phyloP scores from a whole-genome alignment of 2,797 vertebrate species.

The Geotrypetes seraphini region DNA sequence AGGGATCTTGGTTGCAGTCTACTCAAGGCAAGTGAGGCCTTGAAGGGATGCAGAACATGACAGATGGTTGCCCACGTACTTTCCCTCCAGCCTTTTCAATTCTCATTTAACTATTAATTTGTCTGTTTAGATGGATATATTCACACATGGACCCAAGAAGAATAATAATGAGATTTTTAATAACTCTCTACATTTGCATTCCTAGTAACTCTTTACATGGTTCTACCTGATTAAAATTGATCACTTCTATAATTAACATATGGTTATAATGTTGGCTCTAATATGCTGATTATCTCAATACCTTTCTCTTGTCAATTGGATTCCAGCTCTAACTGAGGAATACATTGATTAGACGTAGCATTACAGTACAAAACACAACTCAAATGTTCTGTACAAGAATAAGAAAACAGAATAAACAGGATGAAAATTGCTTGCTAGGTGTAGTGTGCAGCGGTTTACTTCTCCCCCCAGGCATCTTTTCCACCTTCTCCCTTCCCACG shows the following conservation, averaged over 20 bases:
- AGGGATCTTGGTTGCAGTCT: slow-evolving; percentile 17
- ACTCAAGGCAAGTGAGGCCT: slow-evolving; percentile 40
- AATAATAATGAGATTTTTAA: slow-evolving; percentile 97
- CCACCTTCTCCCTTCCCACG: no score
- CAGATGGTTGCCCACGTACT: slow-evolving; percentile 79
- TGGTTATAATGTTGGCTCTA: slow-evolving; percentile 88
- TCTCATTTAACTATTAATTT: slow-evolving; percentile 90
- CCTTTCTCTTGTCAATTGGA: slow-evolving; percentile 80
- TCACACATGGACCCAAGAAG: slow-evolving; percentile 73
- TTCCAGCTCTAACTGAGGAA: slow-evolving; percentile 63
- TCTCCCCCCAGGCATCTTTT: no score
- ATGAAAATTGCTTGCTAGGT: not conserved
- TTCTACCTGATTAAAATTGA: slow-evolving; percentile 92
- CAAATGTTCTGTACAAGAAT: slow-evolving; percentile 21
- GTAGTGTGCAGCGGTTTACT: not conserved
- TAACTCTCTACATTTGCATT: slow-evolving; percentile 87
- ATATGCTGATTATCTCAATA: slow-evolving; percentile 83
- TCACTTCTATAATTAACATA: slow-evolving; percentile 98
- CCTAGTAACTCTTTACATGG: slow-evolving; percentile 87
- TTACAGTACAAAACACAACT: slow-evolving; percentile 48
- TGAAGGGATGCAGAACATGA: slow-evolving; percentile 59
- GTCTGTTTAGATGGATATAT: slow-evolving; percentile 79
- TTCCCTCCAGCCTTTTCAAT: slow-evolving; percentile 83
- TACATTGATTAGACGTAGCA: slow-evolving; percentile 43
- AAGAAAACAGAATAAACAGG: not conserved